Evolutionary conservation across 2,888 invertebrate species (phyloP).

Genomic region (Pheosia gnoma): DNA sequence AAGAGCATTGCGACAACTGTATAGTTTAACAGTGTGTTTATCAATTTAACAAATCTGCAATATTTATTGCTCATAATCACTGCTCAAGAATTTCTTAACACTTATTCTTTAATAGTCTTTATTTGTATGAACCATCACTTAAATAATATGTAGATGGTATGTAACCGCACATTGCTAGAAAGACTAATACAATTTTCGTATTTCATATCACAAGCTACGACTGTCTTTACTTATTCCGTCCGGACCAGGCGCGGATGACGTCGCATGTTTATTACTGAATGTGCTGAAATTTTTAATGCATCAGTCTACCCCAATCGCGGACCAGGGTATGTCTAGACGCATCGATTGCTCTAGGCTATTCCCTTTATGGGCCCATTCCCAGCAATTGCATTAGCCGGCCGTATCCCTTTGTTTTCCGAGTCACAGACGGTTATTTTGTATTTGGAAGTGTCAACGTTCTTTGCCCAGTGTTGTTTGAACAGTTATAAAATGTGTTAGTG

Average conservation of each 20-base stretch:
- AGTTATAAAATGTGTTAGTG: background rate
- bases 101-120: too few species aligned
- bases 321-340: slow-evolving; percentile 70
- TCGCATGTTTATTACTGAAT: slow-evolving; percentile 28
- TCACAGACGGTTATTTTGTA: slow-evolving; percentile 30
- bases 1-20: too few species aligned
- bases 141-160: too few species aligned
- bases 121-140: too few species aligned
- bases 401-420: slow-evolving; percentile 45
- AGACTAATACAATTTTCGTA: too few species aligned
- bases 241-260: slow-evolving; percentile 16
- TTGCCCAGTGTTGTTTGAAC: background rate
- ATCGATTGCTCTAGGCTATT: slow-evolving; percentile 70
- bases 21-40: too few species aligned
- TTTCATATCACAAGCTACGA: too few species aligned
- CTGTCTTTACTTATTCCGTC: background rate
- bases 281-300: slow-evolving; percentile 45
- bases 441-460: slow-evolving; percentile 8
- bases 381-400: slow-evolving; percentile 58
- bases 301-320: slow-evolving; percentile 32
- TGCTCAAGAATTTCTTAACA: too few species aligned
- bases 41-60: too few species aligned
- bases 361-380: slow-evolving; percentile 41
- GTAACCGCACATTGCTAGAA: too few species aligned
- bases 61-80: too few species aligned